Base-by-base conservation (phyloP, 2,797 vertebrate species). In the Sebastiscus tertius region DNA sequence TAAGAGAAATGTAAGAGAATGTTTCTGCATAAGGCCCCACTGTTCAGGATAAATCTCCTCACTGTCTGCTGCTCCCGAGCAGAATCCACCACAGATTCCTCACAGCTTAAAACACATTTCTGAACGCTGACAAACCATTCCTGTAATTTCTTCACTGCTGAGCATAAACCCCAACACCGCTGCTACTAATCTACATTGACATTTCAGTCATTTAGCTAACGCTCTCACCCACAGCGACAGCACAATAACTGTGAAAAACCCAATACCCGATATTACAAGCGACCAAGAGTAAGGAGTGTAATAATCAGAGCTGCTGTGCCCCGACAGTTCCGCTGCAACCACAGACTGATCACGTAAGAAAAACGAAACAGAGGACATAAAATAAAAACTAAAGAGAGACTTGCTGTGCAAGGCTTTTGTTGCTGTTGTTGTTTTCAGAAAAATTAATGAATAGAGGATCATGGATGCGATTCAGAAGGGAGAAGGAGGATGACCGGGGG, bases 201-300 rank as follows among this genome's bases (percentile, higher is more conserved):
- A 70, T 86, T 81, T 82, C 61, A 75, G 80, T 83, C 82, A 67
- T 85, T 90, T 83, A 86, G 64, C 81, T 64, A 68, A 75, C 33
- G 33, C 63, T 71, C 64, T 82, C 86, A 55, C 81, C 80, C 79
- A 64, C 79, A 80, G 83, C 36, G 70, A 88, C 84, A 59, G 76
- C 5, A 80, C 79, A 81, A 83, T 84, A 82, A 83, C 61, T 56
- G 80, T 72, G 29, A 66, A 77, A 82, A 59, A 89, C 63, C 82
- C 82, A 87, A 87, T 79, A 80, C 68, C 36, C 26, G 16, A 77
- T 82, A 83, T 85, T 73, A 75, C 61, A 34, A 72, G 77, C 71
- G 81, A 72, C 86, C 64, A 24, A 73, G 83, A 90, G 67, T 78
- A 22, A 85, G 76, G 61, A 67, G 64, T 22, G 49, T 74, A 80